These are phyloP conservation scores for Perizoma affinitatum DNA, from an alignment of 2,888 invertebrate species.

Conservation along the genomic window DNA sequence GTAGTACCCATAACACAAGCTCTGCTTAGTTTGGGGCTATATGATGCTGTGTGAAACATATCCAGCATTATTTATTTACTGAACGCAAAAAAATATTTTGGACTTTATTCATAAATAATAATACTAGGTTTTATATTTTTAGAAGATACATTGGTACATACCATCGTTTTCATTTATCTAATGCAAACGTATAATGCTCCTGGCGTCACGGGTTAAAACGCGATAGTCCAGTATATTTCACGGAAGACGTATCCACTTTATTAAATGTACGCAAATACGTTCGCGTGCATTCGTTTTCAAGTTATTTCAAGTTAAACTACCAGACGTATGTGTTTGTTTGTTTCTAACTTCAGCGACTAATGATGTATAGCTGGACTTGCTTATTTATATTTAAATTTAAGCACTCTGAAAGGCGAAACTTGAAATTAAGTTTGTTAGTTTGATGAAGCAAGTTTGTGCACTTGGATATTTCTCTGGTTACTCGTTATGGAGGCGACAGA, in stretches of 20 bases:
- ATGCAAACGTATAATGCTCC: background rate
- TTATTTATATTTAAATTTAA: slow-evolving; percentile 62
- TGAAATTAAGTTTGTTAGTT: slow-evolving; percentile 61
- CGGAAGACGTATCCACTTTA: slow-evolving; percentile 44
- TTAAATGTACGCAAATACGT: slow-evolving; percentile 39
- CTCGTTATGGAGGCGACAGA: slow-evolving; percentile 33
- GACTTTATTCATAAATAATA: no score
- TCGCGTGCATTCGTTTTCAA: slow-evolving; percentile 51
- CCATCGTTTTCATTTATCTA: no score
- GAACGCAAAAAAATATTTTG: no score
- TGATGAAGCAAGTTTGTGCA: slow-evolving; percentile 50
- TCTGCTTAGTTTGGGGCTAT: no score
- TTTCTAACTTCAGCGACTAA: slow-evolving; percentile 54
- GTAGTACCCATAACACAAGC: no score
- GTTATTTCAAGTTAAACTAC: slow-evolving; percentile 58
- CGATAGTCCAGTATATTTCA: background rate
- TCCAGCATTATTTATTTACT: no score
- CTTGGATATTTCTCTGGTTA: slow-evolving; percentile 45
- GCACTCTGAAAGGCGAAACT: slow-evolving; percentile 52
- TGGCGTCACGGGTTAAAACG: background rate
- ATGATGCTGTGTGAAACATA: no score
- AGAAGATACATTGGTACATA: no score
- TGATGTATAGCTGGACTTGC: slow-evolving; percentile 66
- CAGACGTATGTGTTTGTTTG: slow-evolving; percentile 52
- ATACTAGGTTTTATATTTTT: no score